Conservation (phyloP, 2,888 invertebrate genomes). For the Hirudinaria manillensis region DNA sequence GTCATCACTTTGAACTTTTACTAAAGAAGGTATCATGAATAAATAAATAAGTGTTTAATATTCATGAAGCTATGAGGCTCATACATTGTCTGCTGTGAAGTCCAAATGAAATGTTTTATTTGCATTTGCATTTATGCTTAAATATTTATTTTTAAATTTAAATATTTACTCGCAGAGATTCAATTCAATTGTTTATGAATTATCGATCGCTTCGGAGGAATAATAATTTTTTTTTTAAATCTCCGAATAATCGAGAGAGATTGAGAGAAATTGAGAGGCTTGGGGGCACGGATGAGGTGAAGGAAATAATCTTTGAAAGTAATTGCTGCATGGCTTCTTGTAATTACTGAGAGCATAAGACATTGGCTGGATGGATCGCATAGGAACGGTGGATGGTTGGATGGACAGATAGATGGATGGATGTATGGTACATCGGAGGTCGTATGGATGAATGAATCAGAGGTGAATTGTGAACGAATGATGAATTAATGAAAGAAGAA, state of each 20-base stretch:
- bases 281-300: not conserved
- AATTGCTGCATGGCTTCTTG: not conserved
- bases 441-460: not conserved
- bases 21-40: too few relatives aligned
- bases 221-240: too few relatives aligned
- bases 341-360: not conserved
- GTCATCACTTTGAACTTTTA: too few relatives aligned
- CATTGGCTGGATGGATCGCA: not conserved
- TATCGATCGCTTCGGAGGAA: too few relatives aligned
- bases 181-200: too few relatives aligned
- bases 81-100: too few relatives aligned
- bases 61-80: too few relatives aligned
- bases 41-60: too few relatives aligned
- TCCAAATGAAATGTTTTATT: too few relatives aligned
- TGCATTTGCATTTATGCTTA: too few relatives aligned
- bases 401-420: not conserved
- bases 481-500: not conserved
- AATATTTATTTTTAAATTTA: too few relatives aligned
- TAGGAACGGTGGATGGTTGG: not conserved
- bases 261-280: not conserved
- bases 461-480: conserved; percentile 1
- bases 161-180: too few relatives aligned
- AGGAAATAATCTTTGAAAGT: conserved; percentile 6
- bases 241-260: not conserved
- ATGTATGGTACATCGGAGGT: not conserved